Evolutionary conservation across 2,113 vertebrate genomes (phyloP).

Genomic region (Amphiprion ocellaris): DNA sequence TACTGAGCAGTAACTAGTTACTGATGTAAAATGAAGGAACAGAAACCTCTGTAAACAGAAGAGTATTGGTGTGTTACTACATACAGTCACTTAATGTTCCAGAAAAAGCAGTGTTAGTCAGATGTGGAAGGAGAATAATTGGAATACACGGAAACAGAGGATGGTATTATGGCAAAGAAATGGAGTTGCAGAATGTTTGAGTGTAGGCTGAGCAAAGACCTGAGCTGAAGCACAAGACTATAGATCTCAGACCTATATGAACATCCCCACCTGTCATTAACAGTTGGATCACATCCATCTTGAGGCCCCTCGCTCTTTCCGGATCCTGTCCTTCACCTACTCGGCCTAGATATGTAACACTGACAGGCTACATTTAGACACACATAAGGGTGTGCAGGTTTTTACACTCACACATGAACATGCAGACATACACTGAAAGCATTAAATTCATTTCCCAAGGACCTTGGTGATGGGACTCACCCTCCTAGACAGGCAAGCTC

Average conservation of each 20-base stretch:
- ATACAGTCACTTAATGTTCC: background rate
- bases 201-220: slow-evolving; percentile 35
- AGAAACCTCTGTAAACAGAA: no score
- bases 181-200: slow-evolving; percentile 6
- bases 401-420: slow-evolving; percentile 14
- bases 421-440: slow-evolving; percentile 17
- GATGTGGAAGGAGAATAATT: background rate
- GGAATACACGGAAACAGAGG: background rate
- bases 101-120: background rate
- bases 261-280: slow-evolving; percentile 42
- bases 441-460: slow-evolving; percentile 46
- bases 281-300: slow-evolving; percentile 58
- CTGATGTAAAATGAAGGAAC: no score
- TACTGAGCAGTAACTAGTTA: no score
- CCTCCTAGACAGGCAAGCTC: slow-evolving; percentile 26
- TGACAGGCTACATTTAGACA: slow-evolving; percentile 47
- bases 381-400: slow-evolving; percentile 8
- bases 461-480: slow-evolving; percentile 25
- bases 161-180: slow-evolving; percentile 14
- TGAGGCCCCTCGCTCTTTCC: slow-evolving; percentile 33
- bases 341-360: slow-evolving; percentile 44
- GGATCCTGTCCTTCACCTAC: slow-evolving; percentile 66
- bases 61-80: no score
- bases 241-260: slow-evolving; percentile 26
- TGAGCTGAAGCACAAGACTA: slow-evolving; percentile 19